These are phyloP conservation scores for Ophion obscuratus DNA, from an alignment of 2,888 invertebrate species.

Conservation along the genomic window DNA sequence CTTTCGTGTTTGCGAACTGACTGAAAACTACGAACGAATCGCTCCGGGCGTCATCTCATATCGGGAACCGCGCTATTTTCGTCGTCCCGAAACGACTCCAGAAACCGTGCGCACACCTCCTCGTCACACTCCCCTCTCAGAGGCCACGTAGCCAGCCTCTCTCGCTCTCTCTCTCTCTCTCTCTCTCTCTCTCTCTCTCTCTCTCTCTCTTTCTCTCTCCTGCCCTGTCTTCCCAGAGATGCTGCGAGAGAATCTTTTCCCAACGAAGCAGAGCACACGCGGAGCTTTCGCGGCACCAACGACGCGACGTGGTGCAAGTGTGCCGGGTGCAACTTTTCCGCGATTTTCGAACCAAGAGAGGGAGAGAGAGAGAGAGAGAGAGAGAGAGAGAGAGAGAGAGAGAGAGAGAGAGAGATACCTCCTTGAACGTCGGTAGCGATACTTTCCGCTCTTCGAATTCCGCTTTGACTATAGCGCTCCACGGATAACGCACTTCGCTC, in stretches of 20 bases:
- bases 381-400: slow-evolving; percentile 2
- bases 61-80: slow-evolving; percentile 82
- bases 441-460: slow-evolving; percentile 65
- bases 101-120: slow-evolving; percentile 76
- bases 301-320: slow-evolving; percentile 73
- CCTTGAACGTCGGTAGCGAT: slow-evolving; percentile 37
- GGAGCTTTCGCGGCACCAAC: slow-evolving; percentile 58
- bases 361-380: slow-evolving; percentile 5
- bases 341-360: slow-evolving; percentile 32
- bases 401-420: too few species aligned
- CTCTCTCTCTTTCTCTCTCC: too few species aligned
- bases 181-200: slow-evolving; percentile 43
- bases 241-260: slow-evolving; percentile 50
- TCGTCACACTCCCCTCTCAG: slow-evolving; percentile 62
- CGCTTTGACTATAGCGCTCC: slow-evolving; percentile 22
- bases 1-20: slow-evolving; percentile 84
- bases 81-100: slow-evolving; percentile 83
- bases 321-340: slow-evolving; percentile 83
- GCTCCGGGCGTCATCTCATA: slow-evolving; percentile 83
- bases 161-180: too few species aligned
- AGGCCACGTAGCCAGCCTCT: slow-evolving; percentile 24
- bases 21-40: slow-evolving; percentile 83
- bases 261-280: slow-evolving; percentile 45
- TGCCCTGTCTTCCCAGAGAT: slow-evolving; percentile 50
- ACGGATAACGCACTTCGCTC: slow-evolving; percentile 5